phyloP scores from a whole-genome alignment of 2,888 invertebrate genomes.

The Nemoura dubitans region DNA sequence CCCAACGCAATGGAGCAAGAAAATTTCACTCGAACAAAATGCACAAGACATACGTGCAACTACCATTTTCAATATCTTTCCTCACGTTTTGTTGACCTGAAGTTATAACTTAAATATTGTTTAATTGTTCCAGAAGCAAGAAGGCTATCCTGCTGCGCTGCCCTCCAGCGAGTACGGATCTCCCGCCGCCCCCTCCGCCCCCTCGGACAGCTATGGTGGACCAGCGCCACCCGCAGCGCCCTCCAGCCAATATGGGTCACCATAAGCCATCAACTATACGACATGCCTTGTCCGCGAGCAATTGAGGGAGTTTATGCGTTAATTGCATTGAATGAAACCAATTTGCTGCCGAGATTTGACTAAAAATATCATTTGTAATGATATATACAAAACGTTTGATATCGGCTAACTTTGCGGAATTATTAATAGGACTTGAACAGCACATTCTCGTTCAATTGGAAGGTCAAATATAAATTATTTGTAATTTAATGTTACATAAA shows the following conservation, averaged over 20 bases:
- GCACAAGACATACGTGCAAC: too few species aligned
- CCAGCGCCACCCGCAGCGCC: slow-evolving; percentile 58
- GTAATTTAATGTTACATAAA: background rate
- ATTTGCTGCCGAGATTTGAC: background rate
- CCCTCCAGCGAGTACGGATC: slow-evolving; percentile 50
- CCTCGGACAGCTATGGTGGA: slow-evolving; percentile 63
- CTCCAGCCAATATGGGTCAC: slow-evolving; percentile 69
- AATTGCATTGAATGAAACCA: too few species aligned
- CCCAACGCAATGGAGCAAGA: too few species aligned
- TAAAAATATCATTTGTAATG: background rate
- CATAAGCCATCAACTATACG: slow-evolving; percentile 56
- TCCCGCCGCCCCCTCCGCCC: slow-evolving; percentile 59
- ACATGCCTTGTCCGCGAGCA: slow-evolving; percentile 40
- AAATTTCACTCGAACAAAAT: too few species aligned
- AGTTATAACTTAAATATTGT: background rate
- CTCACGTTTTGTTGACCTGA: too few species aligned
- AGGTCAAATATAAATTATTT: background rate
- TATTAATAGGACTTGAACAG: background rate
- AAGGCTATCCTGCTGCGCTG: slow-evolving; percentile 66
- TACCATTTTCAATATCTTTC: too few species aligned
- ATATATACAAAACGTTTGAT: background rate
- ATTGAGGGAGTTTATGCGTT: too few species aligned
- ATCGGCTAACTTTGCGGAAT: background rate
- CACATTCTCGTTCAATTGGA: background rate
- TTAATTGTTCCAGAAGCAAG: slow-evolving; percentile 65